phyloP scores from a whole-genome alignment of 2,888 invertebrate genomes.

The Tethea ocularis region DNA sequence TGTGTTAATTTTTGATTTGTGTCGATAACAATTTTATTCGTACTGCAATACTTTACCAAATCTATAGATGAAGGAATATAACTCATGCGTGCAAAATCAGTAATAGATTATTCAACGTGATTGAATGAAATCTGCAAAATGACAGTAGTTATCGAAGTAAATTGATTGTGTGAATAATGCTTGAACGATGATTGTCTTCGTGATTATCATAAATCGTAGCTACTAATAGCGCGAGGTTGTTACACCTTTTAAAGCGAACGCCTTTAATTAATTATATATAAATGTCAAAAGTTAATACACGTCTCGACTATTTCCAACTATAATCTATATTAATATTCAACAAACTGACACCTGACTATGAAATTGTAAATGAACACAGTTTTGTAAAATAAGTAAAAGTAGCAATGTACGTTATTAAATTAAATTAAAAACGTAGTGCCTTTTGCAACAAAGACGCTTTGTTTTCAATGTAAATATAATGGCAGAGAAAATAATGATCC shows the following conservation, averaged over 20 bases:
- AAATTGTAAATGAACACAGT: neutral
- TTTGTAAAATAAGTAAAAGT: neutral
- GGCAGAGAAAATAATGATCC: neutral
- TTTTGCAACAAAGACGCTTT: neutral
- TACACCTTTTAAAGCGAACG: slow-evolving; percentile 31
- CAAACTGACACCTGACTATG: slow-evolving; percentile 9
- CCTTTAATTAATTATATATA: slow-evolving; percentile 45
- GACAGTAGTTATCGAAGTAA: slow-evolving; percentile 1
- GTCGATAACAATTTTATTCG: neutral
- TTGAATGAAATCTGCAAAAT: neutral
- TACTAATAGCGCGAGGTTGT: slow-evolving; percentile 28
- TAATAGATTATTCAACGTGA: neutral
- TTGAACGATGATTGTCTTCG: neutral
- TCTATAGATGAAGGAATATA: neutral
- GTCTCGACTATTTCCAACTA: slow-evolving; percentile 28
- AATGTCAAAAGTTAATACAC: slow-evolving; percentile 50
- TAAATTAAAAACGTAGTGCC: neutral
- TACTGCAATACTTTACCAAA: neutral
- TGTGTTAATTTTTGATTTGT: neutral
- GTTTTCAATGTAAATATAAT: neutral
- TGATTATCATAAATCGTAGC: slow-evolving; percentile 23
- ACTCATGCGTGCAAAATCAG: neutral
- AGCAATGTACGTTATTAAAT: neutral
- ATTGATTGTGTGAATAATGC: neutral
- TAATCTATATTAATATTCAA: slow-evolving; percentile 22